Conservation (phyloP, 2,113 vertebrate genomes). For the Microtus montanus region DNA sequence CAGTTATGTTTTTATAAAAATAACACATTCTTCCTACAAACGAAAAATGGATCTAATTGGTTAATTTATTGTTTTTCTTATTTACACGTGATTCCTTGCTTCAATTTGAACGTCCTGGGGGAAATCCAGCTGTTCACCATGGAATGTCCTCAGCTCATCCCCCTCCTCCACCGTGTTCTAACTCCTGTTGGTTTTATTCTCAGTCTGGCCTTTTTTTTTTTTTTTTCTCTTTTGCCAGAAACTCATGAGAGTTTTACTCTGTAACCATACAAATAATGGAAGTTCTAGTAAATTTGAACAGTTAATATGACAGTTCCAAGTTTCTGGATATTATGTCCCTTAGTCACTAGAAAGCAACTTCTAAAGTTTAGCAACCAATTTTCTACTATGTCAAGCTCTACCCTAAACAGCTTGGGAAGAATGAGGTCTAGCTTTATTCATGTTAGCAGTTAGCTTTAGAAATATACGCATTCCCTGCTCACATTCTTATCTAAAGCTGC, state of each 20-base stretch:
- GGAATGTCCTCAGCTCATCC: not conserved
- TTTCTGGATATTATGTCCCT: slow-evolving; percentile 47
- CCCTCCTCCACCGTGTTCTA: slow-evolving; percentile 5
- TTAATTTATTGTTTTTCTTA: slow-evolving; percentile 14
- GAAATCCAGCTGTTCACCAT: not conserved
- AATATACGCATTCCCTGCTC: slow-evolving; percentile 44
- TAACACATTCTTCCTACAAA: not conserved
- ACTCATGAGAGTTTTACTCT: not conserved
- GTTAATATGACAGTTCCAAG: slow-evolving; percentile 44
- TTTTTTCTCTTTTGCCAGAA: not conserved
- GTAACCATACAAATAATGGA: slow-evolving; percentile 17
- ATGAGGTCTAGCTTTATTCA: slow-evolving; percentile 50
- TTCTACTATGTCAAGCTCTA: slow-evolving; percentile 55
- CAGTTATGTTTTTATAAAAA: not conserved
- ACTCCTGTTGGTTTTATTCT: slow-evolving; percentile 25
- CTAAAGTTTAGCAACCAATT: slow-evolving; percentile 55
- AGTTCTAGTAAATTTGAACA: slow-evolving; percentile 25
- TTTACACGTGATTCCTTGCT: slow-evolving; percentile 33
- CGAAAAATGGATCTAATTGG: slow-evolving; percentile 3
- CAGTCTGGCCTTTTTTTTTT: not conserved
- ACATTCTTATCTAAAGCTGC: slow-evolving; percentile 71
- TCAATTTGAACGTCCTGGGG: not conserved
- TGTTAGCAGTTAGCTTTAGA: slow-evolving; percentile 60
- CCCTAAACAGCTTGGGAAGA: slow-evolving; percentile 49
- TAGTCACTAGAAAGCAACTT: slow-evolving; percentile 55